Conservation (phyloP, 53 echinoderm and acorn worm species). For the Paracentrotus lividus region DNA sequence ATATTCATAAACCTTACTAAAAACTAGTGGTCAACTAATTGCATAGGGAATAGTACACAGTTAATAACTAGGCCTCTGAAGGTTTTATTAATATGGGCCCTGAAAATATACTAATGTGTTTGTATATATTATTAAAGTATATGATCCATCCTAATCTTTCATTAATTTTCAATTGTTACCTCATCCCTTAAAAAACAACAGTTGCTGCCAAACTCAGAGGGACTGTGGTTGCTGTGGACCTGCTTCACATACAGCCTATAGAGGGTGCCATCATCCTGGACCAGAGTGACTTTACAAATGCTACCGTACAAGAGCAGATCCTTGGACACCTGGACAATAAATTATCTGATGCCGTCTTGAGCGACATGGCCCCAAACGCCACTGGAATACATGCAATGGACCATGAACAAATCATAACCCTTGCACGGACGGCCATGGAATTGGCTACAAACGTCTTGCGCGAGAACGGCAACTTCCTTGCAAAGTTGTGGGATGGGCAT, state of each 20-base stretch:
- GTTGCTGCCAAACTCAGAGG: conserved; percentile 80
- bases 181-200: conserved; percentile 42
- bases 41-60: too few species aligned
- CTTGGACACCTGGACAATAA: conserved; percentile 60
- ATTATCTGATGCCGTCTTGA: conserved; percentile 75
- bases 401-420: conserved; percentile 82
- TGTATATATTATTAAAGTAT: neutral
- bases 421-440: conserved; percentile 68
- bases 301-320: conserved; percentile 75
- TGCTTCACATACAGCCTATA: conserved; percentile 84
- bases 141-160: neutral
- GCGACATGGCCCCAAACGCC: conserved; percentile 97
- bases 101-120: too few species aligned
- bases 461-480: conserved; percentile 83
- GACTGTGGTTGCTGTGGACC: conserved; percentile 86
- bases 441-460: conserved; percentile 77
- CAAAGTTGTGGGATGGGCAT: conserved; percentile 92
- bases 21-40: too few species aligned
- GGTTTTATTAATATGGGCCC: too few species aligned
- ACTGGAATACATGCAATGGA: conserved; percentile 89
- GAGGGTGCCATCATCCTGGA: conserved; percentile 81
- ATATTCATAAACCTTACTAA: too few species aligned
- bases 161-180: neutral
- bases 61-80: too few species aligned
- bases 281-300: conserved; percentile 82